phyloP scores from a whole-genome alignment of 2,113 vertebrate species.

The Peromyscus maniculatus region DNA sequence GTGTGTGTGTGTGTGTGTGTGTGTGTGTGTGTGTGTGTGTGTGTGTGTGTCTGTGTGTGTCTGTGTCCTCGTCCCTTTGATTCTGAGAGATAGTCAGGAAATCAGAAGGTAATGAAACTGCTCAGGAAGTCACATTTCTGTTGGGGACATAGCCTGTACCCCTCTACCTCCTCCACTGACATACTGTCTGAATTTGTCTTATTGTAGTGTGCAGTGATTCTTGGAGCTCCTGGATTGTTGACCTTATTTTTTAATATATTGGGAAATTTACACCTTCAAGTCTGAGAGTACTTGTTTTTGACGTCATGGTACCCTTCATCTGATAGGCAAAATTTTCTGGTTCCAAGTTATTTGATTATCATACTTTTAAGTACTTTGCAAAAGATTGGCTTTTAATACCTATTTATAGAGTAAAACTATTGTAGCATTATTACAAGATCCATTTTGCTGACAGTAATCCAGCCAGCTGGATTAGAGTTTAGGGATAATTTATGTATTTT shows the following conservation, averaged over 20 bases:
- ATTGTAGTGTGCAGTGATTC: neutral
- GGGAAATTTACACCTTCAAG: conserved; percentile 20
- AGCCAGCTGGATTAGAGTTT: neutral
- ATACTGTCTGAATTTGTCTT: neutral
- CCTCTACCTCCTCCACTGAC: neutral
- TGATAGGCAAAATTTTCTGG: neutral
- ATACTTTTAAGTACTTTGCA: neutral
- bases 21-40: neutral
- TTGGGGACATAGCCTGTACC: neutral
- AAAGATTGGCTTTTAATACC: conserved; percentile 31
- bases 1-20: too few relatives aligned
- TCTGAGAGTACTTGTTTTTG: conserved; percentile 1
- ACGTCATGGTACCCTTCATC: neutral
- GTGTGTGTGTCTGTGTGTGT: neutral
- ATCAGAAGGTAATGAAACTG: neutral
- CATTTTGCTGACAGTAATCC: conserved; percentile 7
- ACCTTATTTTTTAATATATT: neutral
- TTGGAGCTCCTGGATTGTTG: neutral
- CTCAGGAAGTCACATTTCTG: neutral
- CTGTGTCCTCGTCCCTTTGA: neutral
- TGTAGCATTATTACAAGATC: neutral
- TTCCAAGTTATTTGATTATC: conserved; percentile 15
- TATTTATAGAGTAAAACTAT: neutral
- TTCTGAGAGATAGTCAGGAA: neutral
- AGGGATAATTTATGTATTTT: conserved; percentile 11